Evolutionary conservation across 2,113 vertebrate species (phyloP), one percentile per base, ranked within the genome.

Genomic region (Notothenia coriiceps): DNA sequence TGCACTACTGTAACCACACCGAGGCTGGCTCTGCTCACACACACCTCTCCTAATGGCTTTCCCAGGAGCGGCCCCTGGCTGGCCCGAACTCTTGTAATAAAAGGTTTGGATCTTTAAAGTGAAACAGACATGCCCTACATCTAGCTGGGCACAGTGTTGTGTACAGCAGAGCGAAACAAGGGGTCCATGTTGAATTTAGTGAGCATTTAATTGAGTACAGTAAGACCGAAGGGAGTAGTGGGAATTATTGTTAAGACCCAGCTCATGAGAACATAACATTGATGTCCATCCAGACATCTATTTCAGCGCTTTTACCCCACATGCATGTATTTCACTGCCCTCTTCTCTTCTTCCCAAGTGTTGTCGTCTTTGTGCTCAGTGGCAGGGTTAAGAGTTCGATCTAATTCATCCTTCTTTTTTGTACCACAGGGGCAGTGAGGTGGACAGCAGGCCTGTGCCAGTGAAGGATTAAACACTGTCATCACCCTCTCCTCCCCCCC

Each of bases 21-120:
- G 25, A 55, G 68, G 76, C 94, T 95, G 93, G 84, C 82, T 86
- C 74, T 5, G 68, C 84, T 95, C 94, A 90, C 60, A 77, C 84
- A 84, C 94, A 94, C 93, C 91, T 91, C 91, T 91, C 84, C 74
- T 94, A 93, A 94, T 92, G 80, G 78, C 87, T 86, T 90, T 92
- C 70, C 88, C 89, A 90, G 88, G 35, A 89, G 62, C 75, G 68
- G 84, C 59, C 80, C 33, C 75, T 46, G 60, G 76, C 82, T 73
- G 73, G 44, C 57, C 50, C 56, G 17, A 70, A 77, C 51, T 56
- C 52, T 44, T 75, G 44, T 85, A 83, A 87, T 79, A 77, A 75
- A 79, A 85, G 63, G 60, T 61, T 74, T 70, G 50, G 44, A 68
- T 85, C 29, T 81, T 76, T 83, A 86, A 90, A 90, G 79, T 73